These are phyloP conservation scores for Alviniconcha marisindica DNA, from an alignment of 1,140 invertebrate genomes.

Conservation along the genomic window DNA sequence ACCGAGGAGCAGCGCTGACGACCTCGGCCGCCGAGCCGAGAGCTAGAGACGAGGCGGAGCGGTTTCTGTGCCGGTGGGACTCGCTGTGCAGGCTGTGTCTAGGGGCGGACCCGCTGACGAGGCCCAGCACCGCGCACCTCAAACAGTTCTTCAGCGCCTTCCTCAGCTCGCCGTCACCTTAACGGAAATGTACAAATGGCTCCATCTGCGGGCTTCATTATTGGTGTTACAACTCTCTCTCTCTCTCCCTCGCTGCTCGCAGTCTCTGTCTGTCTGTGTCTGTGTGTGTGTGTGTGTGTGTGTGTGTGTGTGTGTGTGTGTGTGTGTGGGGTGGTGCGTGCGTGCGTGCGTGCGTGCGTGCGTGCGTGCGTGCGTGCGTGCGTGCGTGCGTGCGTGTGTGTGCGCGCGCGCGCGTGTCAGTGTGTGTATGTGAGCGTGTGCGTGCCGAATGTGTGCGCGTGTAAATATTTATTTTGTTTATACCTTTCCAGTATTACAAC, in stretches of 20 bases:
- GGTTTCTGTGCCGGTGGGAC: not conserved
- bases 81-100: not conserved
- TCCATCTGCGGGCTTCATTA: no score
- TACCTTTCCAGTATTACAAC: not conserved
- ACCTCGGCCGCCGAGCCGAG: not conserved
- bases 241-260: no score
- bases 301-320: slow-evolving; percentile 4
- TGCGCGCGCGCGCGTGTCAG: not conserved
- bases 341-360: not conserved
- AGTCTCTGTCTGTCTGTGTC: not conserved
- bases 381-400: not conserved
- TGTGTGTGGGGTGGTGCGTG: not conserved
- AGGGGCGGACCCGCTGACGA: not conserved
- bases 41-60: not conserved
- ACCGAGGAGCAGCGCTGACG: not conserved
- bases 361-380: not conserved
- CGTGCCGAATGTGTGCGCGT: slow-evolving; percentile 5
- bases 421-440: no score
- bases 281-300: not conserved
- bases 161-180: not conserved
- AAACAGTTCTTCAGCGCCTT: not conserved
- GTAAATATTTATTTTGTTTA: not conserved
- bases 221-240: no score
- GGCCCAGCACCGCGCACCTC: not conserved
- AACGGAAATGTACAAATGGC: not conserved